These are phyloP conservation scores for Pseudomugil gertrudae DNA, from an alignment of 2,797 vertebrate species.

Conservation along the genomic window DNA sequence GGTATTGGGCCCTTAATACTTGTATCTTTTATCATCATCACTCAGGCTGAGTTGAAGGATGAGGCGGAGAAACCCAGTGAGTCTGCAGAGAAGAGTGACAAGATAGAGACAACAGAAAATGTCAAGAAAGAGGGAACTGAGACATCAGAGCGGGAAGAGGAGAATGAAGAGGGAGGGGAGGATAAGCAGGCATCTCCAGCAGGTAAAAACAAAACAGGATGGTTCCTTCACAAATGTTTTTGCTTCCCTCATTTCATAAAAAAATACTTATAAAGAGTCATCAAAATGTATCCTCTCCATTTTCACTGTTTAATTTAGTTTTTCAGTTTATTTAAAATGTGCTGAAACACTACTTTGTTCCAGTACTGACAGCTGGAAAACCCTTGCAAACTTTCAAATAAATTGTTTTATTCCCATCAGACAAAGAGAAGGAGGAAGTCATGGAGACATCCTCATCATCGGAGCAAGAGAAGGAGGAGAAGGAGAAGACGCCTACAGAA, in stretches of 20 bases:
- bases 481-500: slow-evolving; percentile 85
- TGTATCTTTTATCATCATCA: neutral
- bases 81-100: slow-evolving; percentile 81
- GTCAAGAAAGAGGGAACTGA: slow-evolving; percentile 80
- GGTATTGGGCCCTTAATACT: neutral
- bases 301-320: neutral
- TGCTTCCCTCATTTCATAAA: neutral
- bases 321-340: neutral
- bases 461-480: slow-evolving; percentile 79
- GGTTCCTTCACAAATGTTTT: neutral
- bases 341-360: neutral
- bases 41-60: slow-evolving; percentile 82
- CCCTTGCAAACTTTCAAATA: neutral
- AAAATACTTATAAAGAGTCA: neutral
- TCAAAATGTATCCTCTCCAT: neutral
- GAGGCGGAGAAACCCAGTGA: slow-evolving; percentile 83
- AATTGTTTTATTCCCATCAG: slow-evolving; percentile 34
- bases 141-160: slow-evolving; percentile 70
- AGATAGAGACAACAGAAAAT: slow-evolving; percentile 74
- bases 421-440: slow-evolving; percentile 88
- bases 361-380: neutral
- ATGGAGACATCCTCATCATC: slow-evolving; percentile 87
- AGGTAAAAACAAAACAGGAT: too few relatives aligned
- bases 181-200: slow-evolving; percentile 63
- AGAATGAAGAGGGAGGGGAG: slow-evolving; percentile 70